phyloP scores from a whole-genome alignment of 2,797 vertebrate species.

The Lacerta bilineata region DNA sequence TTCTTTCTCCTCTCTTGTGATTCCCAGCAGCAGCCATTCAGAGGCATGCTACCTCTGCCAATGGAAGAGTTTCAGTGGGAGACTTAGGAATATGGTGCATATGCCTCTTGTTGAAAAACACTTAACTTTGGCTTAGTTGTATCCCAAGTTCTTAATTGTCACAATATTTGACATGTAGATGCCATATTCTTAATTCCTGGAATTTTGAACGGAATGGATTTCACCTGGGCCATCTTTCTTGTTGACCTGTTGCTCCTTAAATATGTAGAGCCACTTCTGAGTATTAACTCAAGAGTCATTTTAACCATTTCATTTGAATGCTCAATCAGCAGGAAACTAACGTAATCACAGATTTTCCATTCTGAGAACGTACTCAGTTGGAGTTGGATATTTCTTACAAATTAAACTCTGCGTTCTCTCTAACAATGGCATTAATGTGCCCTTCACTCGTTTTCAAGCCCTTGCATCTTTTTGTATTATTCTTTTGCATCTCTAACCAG shows the following conservation, averaged over 20 bases:
- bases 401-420: conserved; percentile 11
- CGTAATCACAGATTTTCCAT: conserved; percentile 29
- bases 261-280: neutral
- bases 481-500: neutral
- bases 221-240: neutral
- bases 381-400: conserved; percentile 16
- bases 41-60: no score
- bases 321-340: conserved; percentile 6
- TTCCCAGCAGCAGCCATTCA: no score
- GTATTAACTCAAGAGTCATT: conserved; percentile 19
- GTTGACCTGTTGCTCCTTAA: neutral
- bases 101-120: neutral
- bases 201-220: neutral
- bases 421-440: conserved; percentile 22
- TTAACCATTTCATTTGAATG: conserved; percentile 13
- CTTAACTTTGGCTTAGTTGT: neutral
- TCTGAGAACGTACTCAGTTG: neutral
- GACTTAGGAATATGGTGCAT: no score
- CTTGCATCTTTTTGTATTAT: conserved; percentile 15
- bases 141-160: neutral
- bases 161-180: neutral
- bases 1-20: no score
- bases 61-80: neutral
- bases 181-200: neutral
- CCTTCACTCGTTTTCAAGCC: neutral